Base-by-base conservation (phyloP, 2,888 invertebrate genomes). In the Tachina lurida region DNA sequence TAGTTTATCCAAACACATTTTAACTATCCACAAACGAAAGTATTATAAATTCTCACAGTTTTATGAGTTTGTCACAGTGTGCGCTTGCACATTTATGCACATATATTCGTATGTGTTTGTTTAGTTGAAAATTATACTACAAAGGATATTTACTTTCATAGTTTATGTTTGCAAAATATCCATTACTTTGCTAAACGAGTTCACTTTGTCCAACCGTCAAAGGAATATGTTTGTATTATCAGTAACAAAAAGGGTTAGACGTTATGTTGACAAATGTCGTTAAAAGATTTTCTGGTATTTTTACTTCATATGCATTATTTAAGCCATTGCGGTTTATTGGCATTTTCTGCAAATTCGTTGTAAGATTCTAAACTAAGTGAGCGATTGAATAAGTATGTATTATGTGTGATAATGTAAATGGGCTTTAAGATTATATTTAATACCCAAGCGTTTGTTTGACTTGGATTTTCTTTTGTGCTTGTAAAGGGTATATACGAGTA, bases 1-100 rank as follows among this genome's bases (percentile, higher is more conserved):
- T 91, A 91, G 91, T 91, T 91, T 91, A 91, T 91, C 89, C 86
- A 88, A 89, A 91, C 91, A 91, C 90, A 90, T 90, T 90, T 88
- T 84, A 74, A 63, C 71, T 80, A 83, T 76, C 41, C 79, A 73
- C 75, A 84, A 78, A 81, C 58, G 82, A 71, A 84, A 43, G 31
- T 31, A 31, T 31, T 5, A 31, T 31, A 31, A 31, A 31, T 31
- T 31, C 31, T 31, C 31, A 31, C 31, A 31, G 31, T 31, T 31
- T 31, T 31, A 31, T 31, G 31, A 31, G 45, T 67, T 17, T 12
- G 67, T 60, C 13, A n/a, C 1, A 39, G 31, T 45, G n/a, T 12
- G 9, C 19, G 68, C 67, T 65, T n/a, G n/a, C n/a, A n/a, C n/a
- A n/a, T n/a, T 80, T 78, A 70, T 54, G 62, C 74, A 54, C 9